Evolutionary conservation across 2,113 vertebrate species (phyloP).

Genomic region (Psilopsiagon aurifrons): DNA sequence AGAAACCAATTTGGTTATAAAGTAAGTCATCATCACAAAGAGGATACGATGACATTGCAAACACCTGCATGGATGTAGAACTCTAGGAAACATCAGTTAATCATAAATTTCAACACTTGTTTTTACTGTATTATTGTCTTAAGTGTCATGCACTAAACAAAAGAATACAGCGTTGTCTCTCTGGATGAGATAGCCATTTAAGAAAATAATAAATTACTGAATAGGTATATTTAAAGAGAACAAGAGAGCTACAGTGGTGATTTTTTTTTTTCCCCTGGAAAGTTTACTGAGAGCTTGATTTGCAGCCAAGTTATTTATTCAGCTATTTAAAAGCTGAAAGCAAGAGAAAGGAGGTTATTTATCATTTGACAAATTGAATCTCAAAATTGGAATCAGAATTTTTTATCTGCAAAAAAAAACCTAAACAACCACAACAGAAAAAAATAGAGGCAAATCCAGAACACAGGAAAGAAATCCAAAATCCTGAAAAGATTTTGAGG

Average conservation of each 20-base stretch:
- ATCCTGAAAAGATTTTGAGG: neutral
- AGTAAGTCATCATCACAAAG: neutral
- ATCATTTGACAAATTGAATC: neutral
- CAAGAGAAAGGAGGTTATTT: neutral
- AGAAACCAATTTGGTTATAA: neutral
- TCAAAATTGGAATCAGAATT: neutral
- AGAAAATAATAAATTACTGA: neutral
- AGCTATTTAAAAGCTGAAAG: neutral
- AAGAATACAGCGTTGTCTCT: neutral
- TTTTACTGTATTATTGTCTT: neutral
- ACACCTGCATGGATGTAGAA: neutral
- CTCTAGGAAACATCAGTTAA: neutral
- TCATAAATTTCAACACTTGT: neutral
- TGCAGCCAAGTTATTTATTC: neutral
- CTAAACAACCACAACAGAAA: fast-evolving
- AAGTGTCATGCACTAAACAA: neutral
- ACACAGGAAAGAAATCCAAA: neutral
- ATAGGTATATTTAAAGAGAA: neutral
- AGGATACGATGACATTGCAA: neutral
- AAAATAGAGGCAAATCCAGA: neutral
- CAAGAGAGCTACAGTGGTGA: neutral
- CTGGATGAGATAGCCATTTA: fast-evolving
- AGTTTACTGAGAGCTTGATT: neutral
- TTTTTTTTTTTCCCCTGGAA: neutral
- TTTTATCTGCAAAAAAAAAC: neutral